Evolutionary conservation across 2,888 invertebrate species (phyloP).

Genomic region (Lasius platythorax): DNA sequence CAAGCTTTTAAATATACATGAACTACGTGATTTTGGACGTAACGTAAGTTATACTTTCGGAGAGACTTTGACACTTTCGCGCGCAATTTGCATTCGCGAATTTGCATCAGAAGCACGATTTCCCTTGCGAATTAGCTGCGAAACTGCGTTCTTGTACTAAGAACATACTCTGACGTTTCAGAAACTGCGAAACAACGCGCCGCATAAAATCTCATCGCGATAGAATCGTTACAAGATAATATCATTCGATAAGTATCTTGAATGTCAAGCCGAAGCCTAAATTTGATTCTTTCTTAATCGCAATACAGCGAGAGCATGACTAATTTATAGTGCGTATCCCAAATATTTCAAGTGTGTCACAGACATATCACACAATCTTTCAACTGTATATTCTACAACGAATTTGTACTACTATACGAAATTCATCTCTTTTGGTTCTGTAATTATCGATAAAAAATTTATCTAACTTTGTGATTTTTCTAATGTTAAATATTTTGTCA

Average conservation of each 20-base stretch:
- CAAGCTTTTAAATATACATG: slow-evolving; percentile 56
- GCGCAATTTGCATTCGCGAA: slow-evolving; percentile 56
- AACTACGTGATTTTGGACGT: slow-evolving; percentile 52
- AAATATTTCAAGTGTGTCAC: not conserved
- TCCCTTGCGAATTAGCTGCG: slow-evolving; percentile 61
- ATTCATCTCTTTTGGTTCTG: not conserved
- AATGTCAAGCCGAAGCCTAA: not conserved
- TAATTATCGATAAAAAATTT: not conserved
- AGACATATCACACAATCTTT: not conserved
- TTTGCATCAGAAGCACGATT: slow-evolving; percentile 59
- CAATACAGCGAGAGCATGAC: not conserved
- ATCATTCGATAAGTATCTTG: slow-evolving; percentile 33
- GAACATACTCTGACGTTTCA: slow-evolving; percentile 25
- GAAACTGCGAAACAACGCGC: slow-evolving; percentile 26
- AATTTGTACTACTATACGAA: not conserved
- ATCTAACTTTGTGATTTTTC: not conserved
- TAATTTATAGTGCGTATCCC: not conserved
- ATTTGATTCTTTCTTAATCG: slow-evolving; percentile 24
- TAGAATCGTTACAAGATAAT: slow-evolving; percentile 7
- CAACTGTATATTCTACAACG: not conserved
- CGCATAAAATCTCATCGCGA: slow-evolving; percentile 7
- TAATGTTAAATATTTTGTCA: not conserved
- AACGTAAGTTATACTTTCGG: slow-evolving; percentile 56
- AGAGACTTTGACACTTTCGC: slow-evolving; percentile 59
- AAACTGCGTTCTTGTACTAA: slow-evolving; percentile 51